Evolutionary conservation across 2,113 vertebrate genomes (phyloP), one percentile per base, ranked within the genome.

Genomic region (Sterna hirundo): DNA sequence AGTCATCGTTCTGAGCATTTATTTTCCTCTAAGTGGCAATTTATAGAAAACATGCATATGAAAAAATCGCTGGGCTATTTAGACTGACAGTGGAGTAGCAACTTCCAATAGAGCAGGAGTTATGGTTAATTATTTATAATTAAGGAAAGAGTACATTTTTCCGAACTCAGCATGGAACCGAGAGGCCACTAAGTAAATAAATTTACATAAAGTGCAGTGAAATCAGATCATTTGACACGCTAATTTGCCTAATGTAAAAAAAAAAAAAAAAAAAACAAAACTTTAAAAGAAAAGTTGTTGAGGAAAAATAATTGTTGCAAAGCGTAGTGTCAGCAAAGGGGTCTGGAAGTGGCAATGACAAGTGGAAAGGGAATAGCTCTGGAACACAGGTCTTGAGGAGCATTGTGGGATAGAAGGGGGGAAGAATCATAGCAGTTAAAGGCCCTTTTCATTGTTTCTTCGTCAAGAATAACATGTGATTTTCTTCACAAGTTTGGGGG

Each of bases 321-420:
- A 75, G 46, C 40, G 36, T 22, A 7, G 8, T 19, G 49, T 29
- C 84, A 83, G 91, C 69, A 65, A 54, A 65, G 55, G 51, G 51
- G 18, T 49, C 10, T 74, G 77, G 21, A n/a, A 84, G 72, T 18
- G 62, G 60, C 52, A 64, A 7, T 0, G 21, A 22, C 3, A 14
- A n/a, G 29, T 0, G 3, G 80, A 21, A 15, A 11, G 40, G 54
- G 34, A 83, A 15, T 2, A 47, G 5, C 36, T 65, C 54, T 68
- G 57, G 52, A 70, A 36, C 6, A 2, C 5, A 2, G 36, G 27
- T 23, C 55, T n/a, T 17, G 38, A 60, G 57, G 54, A 51, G 10
- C 2, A 2, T 0, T 15, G 18, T 0, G 4, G 14, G 14, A 3
- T 2, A 1, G 6, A 16, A 19, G 19, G 46, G 6, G 6, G 5